Conservation (phyloP, 2,113 vertebrate genomes). For the Sceloporus tristichus region DNA sequence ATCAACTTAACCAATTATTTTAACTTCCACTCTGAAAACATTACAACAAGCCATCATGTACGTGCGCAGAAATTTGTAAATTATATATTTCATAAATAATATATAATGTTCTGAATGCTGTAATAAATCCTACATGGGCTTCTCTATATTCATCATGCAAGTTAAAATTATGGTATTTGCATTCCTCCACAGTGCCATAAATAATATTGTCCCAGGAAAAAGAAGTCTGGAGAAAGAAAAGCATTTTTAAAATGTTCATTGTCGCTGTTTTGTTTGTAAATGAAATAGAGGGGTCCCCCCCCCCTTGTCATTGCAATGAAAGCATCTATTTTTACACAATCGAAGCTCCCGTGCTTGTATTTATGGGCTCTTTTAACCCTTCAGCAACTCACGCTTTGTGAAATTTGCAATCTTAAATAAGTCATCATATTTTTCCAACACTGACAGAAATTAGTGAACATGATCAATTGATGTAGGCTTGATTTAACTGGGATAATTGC, state of each 20-base stretch:
- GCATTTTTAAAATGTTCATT: not conserved
- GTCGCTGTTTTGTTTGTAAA: not conserved
- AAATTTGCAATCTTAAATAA: not conserved
- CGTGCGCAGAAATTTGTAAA: constrained; percentile 22
- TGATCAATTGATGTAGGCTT: not conserved
- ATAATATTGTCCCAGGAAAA: constrained; percentile 10
- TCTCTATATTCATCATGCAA: constrained; percentile 25
- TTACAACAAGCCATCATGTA: constrained; percentile 26
- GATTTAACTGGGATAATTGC: not conserved
- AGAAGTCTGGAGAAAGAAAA: not conserved
- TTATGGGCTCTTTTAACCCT: not conserved
- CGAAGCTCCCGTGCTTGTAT: not conserved
- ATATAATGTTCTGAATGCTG: not conserved
- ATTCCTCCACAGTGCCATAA: constrained; percentile 23
- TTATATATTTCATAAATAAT: constrained; percentile 9
- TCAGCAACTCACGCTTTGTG: not conserved
- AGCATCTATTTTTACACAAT: constrained; percentile 10
- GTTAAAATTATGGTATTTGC: not conserved
- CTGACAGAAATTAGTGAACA: not conserved
- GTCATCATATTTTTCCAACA: not conserved
- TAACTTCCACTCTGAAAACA: constrained; percentile 24
- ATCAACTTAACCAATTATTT: constrained; percentile 49
- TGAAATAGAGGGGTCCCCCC: not conserved
- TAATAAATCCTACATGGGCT: not conserved
- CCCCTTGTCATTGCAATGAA: not conserved